Base-by-base conservation (phyloP, 2,888 invertebrate genomes). In the Pseudoips prasinana region DNA sequence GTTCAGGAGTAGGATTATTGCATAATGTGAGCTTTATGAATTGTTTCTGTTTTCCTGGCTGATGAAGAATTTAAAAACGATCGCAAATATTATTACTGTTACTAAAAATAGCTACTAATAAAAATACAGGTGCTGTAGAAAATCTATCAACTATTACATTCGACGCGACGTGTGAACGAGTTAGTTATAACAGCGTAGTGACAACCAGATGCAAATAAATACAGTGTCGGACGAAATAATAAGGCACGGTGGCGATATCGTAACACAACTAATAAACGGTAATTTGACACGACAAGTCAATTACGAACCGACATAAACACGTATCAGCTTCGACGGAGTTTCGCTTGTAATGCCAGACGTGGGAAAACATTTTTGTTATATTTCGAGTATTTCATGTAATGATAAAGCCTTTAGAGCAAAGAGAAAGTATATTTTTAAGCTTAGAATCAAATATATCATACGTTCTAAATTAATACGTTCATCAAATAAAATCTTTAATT, bases 231-330 rank as follows among this genome's bases (percentile, higher is more conserved):
- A 68, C 70, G 61, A 71, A 72, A 75, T 84, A 83, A 83, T 74
- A 73, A 73, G 74, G 42, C 69, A 71, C 68, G 37, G 61, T 62
- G 68, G 61, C 66, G 68, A 73, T 80, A 79, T 80, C 80, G 83
- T 76, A 84, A 85, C 76, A 73, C 68, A 68, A 71, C 70, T 85
- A 84, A 86, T 85, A 81, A 83, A 82, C 72, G 73, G 82, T 83
- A 80, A 87, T 86, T 84, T 78, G 74, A 79, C 81, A 82, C 84
- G 85, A 85, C 86, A 84, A 78, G 85, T 85, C 85, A 86, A 86
- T 86, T 85, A 85, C 64, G 66, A 73, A 51, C 68, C 66, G 71
- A 83, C 83, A 77, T 81, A 84, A 84, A 80, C 77, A 74, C 66
- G 73, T 70, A 73, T 74, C 58, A 69, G 69, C 69, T 69, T 78